phyloP scores from a whole-genome alignment of 1,140 invertebrate species.

The Aphelinus certus region DNA sequence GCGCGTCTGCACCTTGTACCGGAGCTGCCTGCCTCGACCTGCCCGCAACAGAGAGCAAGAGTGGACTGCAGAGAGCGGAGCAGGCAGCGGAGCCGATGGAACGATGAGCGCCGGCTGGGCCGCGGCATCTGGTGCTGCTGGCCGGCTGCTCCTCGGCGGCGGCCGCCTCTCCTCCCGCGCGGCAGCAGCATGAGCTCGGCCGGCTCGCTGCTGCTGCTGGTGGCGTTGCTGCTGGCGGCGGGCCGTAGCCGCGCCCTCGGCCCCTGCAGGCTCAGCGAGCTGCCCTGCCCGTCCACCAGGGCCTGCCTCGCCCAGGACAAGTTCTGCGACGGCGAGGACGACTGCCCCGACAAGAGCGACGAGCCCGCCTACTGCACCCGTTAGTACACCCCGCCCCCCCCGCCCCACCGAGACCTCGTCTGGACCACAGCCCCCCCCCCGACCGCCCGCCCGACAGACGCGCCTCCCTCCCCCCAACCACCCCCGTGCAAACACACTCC shows the following conservation, averaged over 20 bases:
- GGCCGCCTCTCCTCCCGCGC: not conserved
- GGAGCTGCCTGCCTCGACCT: too few species aligned
- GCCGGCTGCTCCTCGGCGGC: too few species aligned
- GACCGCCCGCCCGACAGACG: too few species aligned
- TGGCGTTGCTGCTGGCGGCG: constrained; percentile 58
- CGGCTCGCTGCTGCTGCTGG: constrained; percentile 9
- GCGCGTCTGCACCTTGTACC: not conserved
- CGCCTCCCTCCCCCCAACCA: too few species aligned
- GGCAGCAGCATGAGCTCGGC: not conserved
- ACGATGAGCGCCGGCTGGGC: too few species aligned
- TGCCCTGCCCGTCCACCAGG: constrained; percentile 71
- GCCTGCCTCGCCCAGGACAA: constrained; percentile 79
- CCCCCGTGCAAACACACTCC: too few species aligned
- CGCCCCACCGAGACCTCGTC: too few species aligned
- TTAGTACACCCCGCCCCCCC: constrained; percentile 66
- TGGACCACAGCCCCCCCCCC: too few species aligned
- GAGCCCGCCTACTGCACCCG: constrained; percentile 81
- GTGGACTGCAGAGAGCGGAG: too few species aligned
- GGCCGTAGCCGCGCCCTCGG: constrained; percentile 63
- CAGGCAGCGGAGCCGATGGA: too few species aligned
- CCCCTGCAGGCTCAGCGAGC: constrained; percentile 69
- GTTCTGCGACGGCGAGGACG: constrained; percentile 81
- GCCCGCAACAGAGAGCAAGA: too few species aligned
- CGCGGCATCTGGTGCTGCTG: too few species aligned
- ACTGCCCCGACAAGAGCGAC: constrained; percentile 82